phyloP scores from a whole-genome alignment of 1,140 invertebrate genomes.

The Drosophila pachea region DNA sequence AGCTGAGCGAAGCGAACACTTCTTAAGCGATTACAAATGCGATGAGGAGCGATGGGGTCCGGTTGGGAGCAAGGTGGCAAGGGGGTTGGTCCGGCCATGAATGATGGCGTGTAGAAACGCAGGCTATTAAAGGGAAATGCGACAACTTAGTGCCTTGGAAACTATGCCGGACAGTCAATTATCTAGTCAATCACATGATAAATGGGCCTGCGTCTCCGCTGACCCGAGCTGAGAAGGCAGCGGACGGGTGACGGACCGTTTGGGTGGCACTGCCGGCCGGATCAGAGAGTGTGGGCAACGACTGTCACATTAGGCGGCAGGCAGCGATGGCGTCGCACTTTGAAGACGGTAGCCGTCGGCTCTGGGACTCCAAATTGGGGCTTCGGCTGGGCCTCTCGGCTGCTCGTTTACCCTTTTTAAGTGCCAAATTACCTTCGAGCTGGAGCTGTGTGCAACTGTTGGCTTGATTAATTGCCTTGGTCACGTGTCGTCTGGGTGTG shows the following conservation, averaged over 20 bases:
- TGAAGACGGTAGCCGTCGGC: slow-evolving; percentile 29
- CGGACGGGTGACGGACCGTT: no score
- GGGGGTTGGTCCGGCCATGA: neutral
- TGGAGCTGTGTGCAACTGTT: slow-evolving; percentile 48
- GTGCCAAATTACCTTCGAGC: slow-evolving; percentile 69
- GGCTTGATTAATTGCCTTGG: slow-evolving; percentile 68
- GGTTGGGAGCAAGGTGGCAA: neutral
- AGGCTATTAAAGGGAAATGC: slow-evolving; percentile 5
- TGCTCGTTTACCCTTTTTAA: slow-evolving; percentile 66
- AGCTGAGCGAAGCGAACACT: neutral
- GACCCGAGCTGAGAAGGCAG: slow-evolving; percentile 3
- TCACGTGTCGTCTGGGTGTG: slow-evolving; percentile 44
- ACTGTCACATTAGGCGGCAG: slow-evolving; percentile 46
- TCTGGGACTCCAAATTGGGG: neutral
- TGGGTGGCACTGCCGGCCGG: neutral
- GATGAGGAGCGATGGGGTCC: no score
- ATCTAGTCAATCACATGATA: slow-evolving; percentile 76
- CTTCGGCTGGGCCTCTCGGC: slow-evolving; percentile 20
- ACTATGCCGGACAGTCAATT: slow-evolving; percentile 53
- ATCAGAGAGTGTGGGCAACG: slow-evolving; percentile 8
- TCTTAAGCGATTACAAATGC: neutral
- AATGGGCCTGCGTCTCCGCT: slow-evolving; percentile 58
- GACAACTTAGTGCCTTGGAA: slow-evolving; percentile 23
- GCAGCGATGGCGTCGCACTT: slow-evolving; percentile 4
- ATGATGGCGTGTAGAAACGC: slow-evolving; percentile 9